These are phyloP conservation scores for Heliothis peltigera DNA, from an alignment of 2,888 invertebrate genomes.

Conservation along the genomic window DNA sequence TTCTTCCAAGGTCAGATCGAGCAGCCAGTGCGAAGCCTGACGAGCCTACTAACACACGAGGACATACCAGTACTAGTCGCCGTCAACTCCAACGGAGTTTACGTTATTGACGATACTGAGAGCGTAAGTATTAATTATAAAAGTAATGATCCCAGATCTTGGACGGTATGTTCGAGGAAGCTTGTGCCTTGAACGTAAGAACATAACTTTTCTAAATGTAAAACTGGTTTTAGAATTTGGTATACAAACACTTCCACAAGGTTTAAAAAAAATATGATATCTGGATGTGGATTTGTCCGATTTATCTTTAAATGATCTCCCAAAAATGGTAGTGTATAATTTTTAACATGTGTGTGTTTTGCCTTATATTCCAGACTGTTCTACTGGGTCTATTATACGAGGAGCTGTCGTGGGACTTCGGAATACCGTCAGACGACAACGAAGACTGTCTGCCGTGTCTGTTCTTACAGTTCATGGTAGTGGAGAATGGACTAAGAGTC, in stretches of 20 bases:
- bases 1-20: conserved; percentile 99
- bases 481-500: conserved; percentile 93
- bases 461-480: conserved; percentile 96
- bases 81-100: conserved; percentile 95
- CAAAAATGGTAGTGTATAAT: background rate
- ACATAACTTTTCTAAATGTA: no score
- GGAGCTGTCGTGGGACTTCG: conserved; percentile 98
- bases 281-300: no score
- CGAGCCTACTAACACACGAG: conserved; percentile 95
- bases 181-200: no score
- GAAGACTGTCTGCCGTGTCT: conserved; percentile 97
- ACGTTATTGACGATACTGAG: conserved; percentile 95
- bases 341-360: no score
- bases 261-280: no score
- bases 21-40: conserved; percentile 96
- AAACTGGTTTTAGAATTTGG: no score
- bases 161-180: no score
- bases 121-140: conserved; percentile 95
- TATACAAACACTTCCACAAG: no score
- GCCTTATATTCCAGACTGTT: conserved; percentile 91
- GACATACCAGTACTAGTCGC: conserved; percentile 97
- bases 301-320: no score
- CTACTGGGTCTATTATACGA: conserved; percentile 96
- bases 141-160: no score
- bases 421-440: conserved; percentile 95